These are phyloP conservation scores for Orthosia gothica DNA, from an alignment of 2,888 invertebrate genomes.

Conservation along the genomic window DNA sequence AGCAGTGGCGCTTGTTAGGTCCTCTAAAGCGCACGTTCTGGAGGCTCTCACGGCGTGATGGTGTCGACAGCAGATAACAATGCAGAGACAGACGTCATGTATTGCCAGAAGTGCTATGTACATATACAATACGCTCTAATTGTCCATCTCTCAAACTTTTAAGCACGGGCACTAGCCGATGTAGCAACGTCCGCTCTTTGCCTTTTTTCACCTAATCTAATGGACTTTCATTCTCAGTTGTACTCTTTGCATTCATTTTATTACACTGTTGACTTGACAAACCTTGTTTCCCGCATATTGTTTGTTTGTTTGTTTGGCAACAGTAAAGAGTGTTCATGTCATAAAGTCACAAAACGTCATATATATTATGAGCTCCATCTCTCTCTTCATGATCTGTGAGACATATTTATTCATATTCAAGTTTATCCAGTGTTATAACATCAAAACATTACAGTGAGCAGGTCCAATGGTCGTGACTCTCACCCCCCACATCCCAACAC, in stretches of 20 bases:
- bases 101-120: not conserved
- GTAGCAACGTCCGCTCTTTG: not conserved
- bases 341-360: not conserved
- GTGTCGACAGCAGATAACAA: not conserved
- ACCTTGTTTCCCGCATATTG: not conserved
- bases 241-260: not conserved
- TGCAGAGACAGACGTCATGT: not conserved
- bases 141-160: not conserved
- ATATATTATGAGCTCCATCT: not conserved
- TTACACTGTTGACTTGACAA: too few species aligned
- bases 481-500: not conserved
- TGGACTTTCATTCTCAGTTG: not conserved
- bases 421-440: not conserved
- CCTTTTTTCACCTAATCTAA: not conserved
- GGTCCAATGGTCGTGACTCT: not conserved
- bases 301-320: not conserved
- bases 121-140: not conserved
- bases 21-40: not conserved
- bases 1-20: not conserved
- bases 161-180: too few species aligned
- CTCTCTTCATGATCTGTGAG: not conserved
- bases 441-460: not conserved
- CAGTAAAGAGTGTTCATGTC: not conserved
- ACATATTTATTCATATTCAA: not conserved
- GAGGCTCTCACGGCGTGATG: not conserved